phyloP scores from a whole-genome alignment of 2,113 vertebrate genomes.

The Mionectes macconnelli region DNA sequence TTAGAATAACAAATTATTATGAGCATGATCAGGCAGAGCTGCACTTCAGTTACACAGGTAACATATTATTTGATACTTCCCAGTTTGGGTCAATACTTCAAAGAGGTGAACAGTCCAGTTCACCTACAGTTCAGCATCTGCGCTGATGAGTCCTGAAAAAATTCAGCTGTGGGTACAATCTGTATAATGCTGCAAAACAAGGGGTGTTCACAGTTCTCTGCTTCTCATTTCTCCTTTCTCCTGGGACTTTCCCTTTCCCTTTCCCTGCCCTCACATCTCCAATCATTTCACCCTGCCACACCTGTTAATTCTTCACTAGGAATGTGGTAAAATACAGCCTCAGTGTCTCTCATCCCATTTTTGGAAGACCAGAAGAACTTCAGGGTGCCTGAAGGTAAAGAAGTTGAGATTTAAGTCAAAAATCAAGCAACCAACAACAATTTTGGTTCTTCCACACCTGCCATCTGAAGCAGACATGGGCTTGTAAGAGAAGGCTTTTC shows the following conservation, averaged over 20 bases:
- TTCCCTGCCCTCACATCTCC: not conserved
- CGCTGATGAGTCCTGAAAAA: not conserved
- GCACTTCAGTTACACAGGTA: not conserved
- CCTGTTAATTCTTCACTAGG: not conserved
- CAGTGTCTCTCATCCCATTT: too few relatives aligned
- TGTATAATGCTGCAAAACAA: not conserved
- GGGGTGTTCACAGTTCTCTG: not conserved
- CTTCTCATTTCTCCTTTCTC: not conserved
- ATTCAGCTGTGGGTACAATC: accelerated
- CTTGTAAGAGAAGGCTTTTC: not conserved
- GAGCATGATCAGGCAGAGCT: not conserved
- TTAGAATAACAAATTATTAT: not conserved
- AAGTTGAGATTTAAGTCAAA: not conserved
- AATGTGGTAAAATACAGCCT: not conserved
- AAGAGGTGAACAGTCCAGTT: not conserved
- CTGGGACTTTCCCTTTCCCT: not conserved
- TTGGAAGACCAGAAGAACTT: not conserved
- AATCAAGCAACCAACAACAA: not conserved
- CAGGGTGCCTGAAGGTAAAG: not conserved
- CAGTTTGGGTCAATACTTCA: accelerated
- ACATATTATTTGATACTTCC: accelerated
- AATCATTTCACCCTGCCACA: not conserved
- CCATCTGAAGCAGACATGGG: not conserved
- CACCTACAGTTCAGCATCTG: not conserved
- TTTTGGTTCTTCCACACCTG: not conserved